phyloP scores from a whole-genome alignment of 2,888 invertebrate species.

The Lasioglossum pauxillum region DNA sequence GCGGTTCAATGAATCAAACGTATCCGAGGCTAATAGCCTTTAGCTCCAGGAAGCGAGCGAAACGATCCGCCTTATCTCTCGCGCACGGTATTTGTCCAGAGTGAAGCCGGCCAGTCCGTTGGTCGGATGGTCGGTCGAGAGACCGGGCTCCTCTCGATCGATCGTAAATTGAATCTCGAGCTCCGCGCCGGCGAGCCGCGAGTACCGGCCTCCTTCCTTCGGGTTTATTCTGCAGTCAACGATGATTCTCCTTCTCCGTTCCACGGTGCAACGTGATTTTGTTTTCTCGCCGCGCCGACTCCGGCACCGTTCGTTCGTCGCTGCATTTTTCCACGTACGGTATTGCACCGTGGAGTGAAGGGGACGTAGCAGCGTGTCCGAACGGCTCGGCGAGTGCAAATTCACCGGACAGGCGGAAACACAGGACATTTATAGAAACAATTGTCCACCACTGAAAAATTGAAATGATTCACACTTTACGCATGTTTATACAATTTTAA shows the following conservation, averaged over 20 bases:
- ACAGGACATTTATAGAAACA: too few species aligned
- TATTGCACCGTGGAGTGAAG: slow-evolving; percentile 12
- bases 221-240: slow-evolving; percentile 43
- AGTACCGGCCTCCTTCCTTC: slow-evolving; percentile 52
- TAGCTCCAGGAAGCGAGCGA: slow-evolving; percentile 66
- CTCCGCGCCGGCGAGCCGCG: slow-evolving; percentile 12
- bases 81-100: slow-evolving; percentile 71
- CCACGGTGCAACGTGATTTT: slow-evolving; percentile 41
- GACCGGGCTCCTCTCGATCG: slow-evolving; percentile 53
- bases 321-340: slow-evolving; percentile 66
- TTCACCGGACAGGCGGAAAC: slow-evolving; percentile 41
- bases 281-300: slow-evolving; percentile 37
- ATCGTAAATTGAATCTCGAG: slow-evolving; percentile 72
- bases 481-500: too few species aligned
- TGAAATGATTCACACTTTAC: too few species aligned
- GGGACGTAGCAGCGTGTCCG: background rate
- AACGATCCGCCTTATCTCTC: slow-evolving; percentile 70
- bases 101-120: slow-evolving; percentile 45
- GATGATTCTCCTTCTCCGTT: slow-evolving; percentile 37
- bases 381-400: slow-evolving; percentile 14
- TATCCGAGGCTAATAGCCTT: slow-evolving; percentile 64
- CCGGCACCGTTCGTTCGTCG: slow-evolving; percentile 1
- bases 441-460: too few species aligned
- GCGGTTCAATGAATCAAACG: slow-evolving; percentile 65
- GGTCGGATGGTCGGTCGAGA: background rate